These are phyloP conservation scores for Crioceris asparagi DNA, from an alignment of 2,888 invertebrate species.

Conservation along the genomic window DNA sequence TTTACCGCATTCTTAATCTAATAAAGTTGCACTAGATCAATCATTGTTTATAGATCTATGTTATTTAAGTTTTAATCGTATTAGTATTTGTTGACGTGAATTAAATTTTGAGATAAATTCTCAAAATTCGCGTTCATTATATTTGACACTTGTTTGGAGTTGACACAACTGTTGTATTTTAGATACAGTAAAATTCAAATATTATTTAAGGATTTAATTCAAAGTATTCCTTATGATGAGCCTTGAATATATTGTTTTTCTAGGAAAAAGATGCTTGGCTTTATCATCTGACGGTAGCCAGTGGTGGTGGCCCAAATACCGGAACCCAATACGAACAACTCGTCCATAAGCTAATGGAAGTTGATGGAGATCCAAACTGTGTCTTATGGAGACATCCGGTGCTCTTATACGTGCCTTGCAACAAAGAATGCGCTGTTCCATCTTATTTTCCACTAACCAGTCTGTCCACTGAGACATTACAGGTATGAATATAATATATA, in stretches of 20 bases:
- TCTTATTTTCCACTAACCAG: conserved; percentile 74
- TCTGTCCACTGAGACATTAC: conserved; percentile 76
- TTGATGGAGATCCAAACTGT: conserved; percentile 86
- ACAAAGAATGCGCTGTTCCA: conserved; percentile 75
- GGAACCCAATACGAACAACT: conserved; percentile 96
- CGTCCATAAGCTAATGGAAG: conserved; percentile 92
- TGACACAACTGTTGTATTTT: too few species aligned
- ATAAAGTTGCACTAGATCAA: too few species aligned
- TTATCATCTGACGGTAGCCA: conserved; percentile 81
- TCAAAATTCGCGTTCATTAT: neutral
- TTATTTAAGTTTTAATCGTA: too few species aligned
- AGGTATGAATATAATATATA: conserved; percentile 35
- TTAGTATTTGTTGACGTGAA: too few species aligned
- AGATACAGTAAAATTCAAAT: too few species aligned
- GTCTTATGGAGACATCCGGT: conserved; percentile 91
- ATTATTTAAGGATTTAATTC: too few species aligned
- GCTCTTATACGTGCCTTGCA: conserved; percentile 58
- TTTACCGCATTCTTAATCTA: too few species aligned
- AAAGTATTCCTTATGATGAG: neutral
- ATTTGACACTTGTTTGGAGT: too few species aligned
- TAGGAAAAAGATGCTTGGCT: conserved; percentile 81
- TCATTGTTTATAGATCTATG: too few species aligned
- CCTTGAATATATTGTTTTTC: conserved; percentile 8
- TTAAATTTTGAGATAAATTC: neutral
- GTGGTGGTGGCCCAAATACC: conserved; percentile 80